These are phyloP conservation scores for Diarsia dahlii DNA, from an alignment of 2,888 invertebrate genomes.

Conservation along the genomic window DNA sequence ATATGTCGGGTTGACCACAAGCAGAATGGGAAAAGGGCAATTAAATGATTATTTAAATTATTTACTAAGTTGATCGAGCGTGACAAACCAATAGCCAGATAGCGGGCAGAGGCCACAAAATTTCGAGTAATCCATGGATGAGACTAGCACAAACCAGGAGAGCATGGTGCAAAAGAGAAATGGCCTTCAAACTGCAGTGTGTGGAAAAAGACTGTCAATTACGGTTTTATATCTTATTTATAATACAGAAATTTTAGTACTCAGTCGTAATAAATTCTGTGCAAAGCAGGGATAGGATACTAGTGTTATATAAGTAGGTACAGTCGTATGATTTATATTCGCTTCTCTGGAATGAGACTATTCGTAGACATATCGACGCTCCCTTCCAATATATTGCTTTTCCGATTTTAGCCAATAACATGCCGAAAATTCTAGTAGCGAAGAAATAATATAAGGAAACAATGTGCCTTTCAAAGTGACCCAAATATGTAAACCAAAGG, in stretches of 20 bases:
- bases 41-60: no score
- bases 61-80: background rate
- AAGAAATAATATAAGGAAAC: slow-evolving; percentile 39
- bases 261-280: background rate
- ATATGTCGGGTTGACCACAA: no score
- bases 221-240: background rate
- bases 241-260: background rate
- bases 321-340: slow-evolving; percentile 56
- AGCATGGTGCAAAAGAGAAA: background rate
- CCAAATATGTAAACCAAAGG: slow-evolving; percentile 11
- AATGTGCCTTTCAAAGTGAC: slow-evolving; percentile 24
- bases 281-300: background rate
- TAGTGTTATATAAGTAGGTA: slow-evolving; percentile 21
- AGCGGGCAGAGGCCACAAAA: background rate
- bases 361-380: slow-evolving; percentile 56
- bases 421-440: slow-evolving; percentile 34
- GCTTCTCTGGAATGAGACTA: slow-evolving; percentile 51
- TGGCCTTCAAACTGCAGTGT: no score
- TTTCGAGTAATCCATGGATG: background rate
- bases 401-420: slow-evolving; percentile 49
- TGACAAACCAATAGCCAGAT: background rate
- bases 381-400: slow-evolving; percentile 53
- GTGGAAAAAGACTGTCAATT: background rate
- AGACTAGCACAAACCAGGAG: background rate
- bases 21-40: no score